Conservation (phyloP, 2,113 vertebrate genomes). For the Amblyopsis rosae region DNA sequence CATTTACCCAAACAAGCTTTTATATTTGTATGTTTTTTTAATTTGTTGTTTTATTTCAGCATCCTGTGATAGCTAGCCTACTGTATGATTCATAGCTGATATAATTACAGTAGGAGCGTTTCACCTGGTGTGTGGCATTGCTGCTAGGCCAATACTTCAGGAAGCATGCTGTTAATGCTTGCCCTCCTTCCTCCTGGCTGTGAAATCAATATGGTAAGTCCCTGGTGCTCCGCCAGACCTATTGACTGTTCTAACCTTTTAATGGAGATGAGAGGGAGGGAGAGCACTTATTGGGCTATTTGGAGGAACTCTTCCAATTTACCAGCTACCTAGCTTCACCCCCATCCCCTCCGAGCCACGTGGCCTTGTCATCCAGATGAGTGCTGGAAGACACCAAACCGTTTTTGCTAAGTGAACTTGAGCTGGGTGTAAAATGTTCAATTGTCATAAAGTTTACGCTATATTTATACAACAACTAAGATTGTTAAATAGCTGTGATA, state of each 20-base stretch:
- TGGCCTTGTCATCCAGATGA: too few relatives aligned
- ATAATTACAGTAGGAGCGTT: conserved; percentile 1
- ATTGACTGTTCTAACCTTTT: conserved; percentile 73
- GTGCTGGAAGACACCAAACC: too few relatives aligned
- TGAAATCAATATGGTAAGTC: conserved; percentile 70
- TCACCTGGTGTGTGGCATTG: not conserved
- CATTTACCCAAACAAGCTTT: too few relatives aligned
- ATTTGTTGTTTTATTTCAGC: not conserved
- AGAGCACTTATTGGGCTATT: conserved; percentile 72
- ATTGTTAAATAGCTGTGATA: too few relatives aligned
- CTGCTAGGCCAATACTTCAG: conserved; percentile 31
- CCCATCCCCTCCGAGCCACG: too few relatives aligned
- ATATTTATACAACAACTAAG: too few relatives aligned
- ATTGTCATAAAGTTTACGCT: too few relatives aligned
- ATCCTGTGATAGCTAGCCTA: not conserved
- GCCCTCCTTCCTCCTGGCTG: conserved; percentile 38
- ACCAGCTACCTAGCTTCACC: too few relatives aligned
- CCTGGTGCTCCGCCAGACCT: conserved; percentile 56
- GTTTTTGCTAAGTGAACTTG: too few relatives aligned
- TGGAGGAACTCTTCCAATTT: conserved; percentile 59
- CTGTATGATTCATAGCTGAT: conserved; percentile 1
- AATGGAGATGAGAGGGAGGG: conserved; percentile 73
- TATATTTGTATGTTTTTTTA: too few relatives aligned
- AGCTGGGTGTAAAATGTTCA: too few relatives aligned
- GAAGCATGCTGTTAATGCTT: conserved; percentile 58